Percentiles rank a stretch among this genome's conserved stretches.
Conservation (phyloP, 2,888 invertebrate genomes). For the Aleiodes alternator region DNA sequence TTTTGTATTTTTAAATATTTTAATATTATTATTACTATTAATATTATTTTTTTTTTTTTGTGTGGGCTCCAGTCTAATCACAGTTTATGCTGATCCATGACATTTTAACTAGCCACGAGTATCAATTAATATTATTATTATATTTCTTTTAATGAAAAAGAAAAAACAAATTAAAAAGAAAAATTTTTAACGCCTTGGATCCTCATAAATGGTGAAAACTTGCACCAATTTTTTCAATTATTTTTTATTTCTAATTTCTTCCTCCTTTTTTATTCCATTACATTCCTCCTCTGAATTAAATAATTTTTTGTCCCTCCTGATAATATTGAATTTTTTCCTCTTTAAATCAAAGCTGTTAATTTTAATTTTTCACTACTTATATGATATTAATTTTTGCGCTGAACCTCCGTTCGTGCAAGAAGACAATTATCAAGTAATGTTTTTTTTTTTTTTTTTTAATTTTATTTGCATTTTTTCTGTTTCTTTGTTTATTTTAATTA, state of each 20-base stretch:
- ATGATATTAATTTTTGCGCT: slow-evolving; percentile 10
- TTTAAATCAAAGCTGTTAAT: background rate
- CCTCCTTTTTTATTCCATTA: background rate
- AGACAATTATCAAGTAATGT: slow-evolving; percentile 41
- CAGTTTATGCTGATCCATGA: slow-evolving; percentile 70
- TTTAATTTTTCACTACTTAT: slow-evolving; percentile 6
- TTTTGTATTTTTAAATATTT: slow-evolving; percentile 38
- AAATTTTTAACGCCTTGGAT: slow-evolving; percentile 46
- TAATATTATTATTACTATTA: slow-evolving; percentile 1
- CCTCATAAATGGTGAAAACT: slow-evolving; percentile 50
- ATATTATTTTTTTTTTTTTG: slow-evolving; percentile 51
- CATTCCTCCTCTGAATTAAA: background rate
- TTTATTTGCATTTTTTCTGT: slow-evolving; percentile 42
- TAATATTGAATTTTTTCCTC: slow-evolving; percentile 4
- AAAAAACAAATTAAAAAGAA: slow-evolving; percentile 23
- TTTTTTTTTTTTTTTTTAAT: slow-evolving; percentile 43
- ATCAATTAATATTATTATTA: slow-evolving; percentile 26
- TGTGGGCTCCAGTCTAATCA: slow-evolving; percentile 70
- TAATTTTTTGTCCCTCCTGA: background rate
- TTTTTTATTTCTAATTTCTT: background rate
- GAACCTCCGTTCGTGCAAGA: slow-evolving; percentile 21
- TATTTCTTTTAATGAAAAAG: slow-evolving; percentile 21
- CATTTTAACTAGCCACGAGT: slow-evolving; percentile 30
- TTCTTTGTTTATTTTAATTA: slow-evolving; percentile 46
- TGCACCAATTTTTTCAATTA: slow-evolving; percentile 36